Evolutionary conservation across 2,797 vertebrate species (phyloP), one percentile per base, ranked within the genome.

Genomic region (Enteromius anoplus): DNA sequence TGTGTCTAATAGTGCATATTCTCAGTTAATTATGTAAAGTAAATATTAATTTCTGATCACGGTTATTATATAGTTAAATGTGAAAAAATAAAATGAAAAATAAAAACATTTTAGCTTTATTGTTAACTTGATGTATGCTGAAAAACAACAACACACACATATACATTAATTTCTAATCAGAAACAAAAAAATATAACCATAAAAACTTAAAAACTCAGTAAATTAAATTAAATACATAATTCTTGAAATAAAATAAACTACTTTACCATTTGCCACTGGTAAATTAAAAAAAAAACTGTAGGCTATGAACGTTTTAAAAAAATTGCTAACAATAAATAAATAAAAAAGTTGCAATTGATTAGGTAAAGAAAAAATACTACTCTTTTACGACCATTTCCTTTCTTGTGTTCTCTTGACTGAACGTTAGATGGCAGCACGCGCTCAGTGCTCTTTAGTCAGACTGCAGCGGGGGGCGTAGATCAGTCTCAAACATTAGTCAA

Each of bases 361-460:
- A 26, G 26, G 12, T 5, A 60, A 11, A 60, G 10, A 12, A 23
- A 1, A 23, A 23, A 26, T 60, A 60, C 11, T 5, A 9, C 26
- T 26, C 26, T 4, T 11, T 11, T 10, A 4, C 3, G 21, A 12
- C 10, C 9, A 9, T 26, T 6, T 29, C 3, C 14, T 45, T 70
- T 68, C 65, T 23, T 42, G 21, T 7, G 10, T 78, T 29, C 40
- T 58, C 17, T 32, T 88, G 89, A 86, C 86, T 91, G 90, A 90
- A 85, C 93, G 91, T 85, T 85, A 93, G 93, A 87, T 91, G 93
- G 91, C 93, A 92, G 89, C 90, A 90, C 88, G 12, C 88, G 86
- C 84, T 76, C 86, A 83, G 79, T 78, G 19, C 26, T n/a, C 2
- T 21, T 19, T 51, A 9, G 21, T 26, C 15, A 21, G 40, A 65